Base-by-base conservation (phyloP, 2,113 vertebrate species). In the Myotis davidii region DNA sequence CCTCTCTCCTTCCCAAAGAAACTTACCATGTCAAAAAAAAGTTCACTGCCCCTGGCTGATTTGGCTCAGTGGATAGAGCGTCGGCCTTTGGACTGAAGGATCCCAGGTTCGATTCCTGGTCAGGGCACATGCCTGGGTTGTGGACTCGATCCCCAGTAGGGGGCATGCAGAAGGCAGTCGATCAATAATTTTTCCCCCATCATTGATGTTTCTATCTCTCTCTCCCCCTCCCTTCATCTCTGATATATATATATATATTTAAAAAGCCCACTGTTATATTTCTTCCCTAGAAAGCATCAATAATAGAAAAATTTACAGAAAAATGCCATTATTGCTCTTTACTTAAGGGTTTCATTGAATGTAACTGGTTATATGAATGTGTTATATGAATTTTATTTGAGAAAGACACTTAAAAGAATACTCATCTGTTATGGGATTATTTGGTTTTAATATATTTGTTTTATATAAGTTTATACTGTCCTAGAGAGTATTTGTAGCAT, bases 201-300 rank as follows among this genome's bases (percentile, higher is more conserved):
- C 25, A 5, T 27, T 61, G 10, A 27, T 27, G 25, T 61, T 61
- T 61, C 54, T 50, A 16, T 56, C 54, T 56, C 56, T 61, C 59
- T 61, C 59, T 61, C 10, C 25, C 59, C 23, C 59, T 27, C 9
- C 25, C 59, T 61, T 61, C 56, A 10, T 61, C 59, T 61, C 25
- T 61, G 59, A 45, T 45, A 45, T 45, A 42, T 42, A 42, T 42
- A 42, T 42, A 42, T 59, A 21, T 25, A 27, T 61, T 27, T 61
- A 5, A 27, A 61, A 27, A 61, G 23, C 56, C 25, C 23, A 59
- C 56, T 59, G 2, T 69, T 88, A 67, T 5, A 42, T 78, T 84
- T 93, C 86, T 91, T 74, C 25, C 48, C 56, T 48, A 73, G 67
- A 92, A 95, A 65, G 64, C 27, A 82, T 79, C 72, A 79, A 82